These are phyloP conservation scores for Bimastos eiseni DNA, from an alignment of 2,888 invertebrate species.

Conservation along the genomic window DNA sequence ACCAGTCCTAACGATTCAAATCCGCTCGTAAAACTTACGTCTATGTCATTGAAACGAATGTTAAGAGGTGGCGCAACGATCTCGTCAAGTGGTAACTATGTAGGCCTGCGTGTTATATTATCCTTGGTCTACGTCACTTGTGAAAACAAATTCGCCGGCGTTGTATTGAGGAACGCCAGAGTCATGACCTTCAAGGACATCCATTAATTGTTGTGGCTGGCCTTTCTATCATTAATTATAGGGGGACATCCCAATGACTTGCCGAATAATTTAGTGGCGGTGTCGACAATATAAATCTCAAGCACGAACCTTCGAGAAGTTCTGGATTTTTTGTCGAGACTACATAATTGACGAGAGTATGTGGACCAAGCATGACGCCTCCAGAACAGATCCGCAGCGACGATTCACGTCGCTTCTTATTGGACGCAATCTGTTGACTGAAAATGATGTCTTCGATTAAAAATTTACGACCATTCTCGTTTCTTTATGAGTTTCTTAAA, in stretches of 20 bases:
- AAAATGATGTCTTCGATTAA: background rate
- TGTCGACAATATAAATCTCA: background rate
- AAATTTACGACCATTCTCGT: background rate
- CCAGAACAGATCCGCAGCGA: background rate
- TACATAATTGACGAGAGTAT: background rate
- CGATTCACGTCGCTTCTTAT: background rate
- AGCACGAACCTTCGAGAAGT: background rate
- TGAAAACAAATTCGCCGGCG: background rate
- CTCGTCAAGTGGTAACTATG: background rate
- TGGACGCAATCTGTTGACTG: background rate
- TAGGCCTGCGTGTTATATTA: background rate
- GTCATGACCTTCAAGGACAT: background rate
- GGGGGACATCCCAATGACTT: background rate
- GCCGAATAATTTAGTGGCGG: background rate
- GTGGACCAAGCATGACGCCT: background rate
- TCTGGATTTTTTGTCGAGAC: background rate
- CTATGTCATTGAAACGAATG: background rate
- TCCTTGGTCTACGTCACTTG: conserved; percentile 1
- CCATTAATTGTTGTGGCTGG: background rate
- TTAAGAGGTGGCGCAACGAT: background rate
- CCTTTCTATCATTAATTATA: background rate
- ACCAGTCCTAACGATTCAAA: background rate
- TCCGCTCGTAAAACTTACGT: background rate
- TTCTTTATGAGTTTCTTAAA: background rate
- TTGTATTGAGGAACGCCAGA: background rate